phyloP scores from a whole-genome alignment of 2,797 vertebrate genomes.

The Eulemur rubriventer region DNA sequence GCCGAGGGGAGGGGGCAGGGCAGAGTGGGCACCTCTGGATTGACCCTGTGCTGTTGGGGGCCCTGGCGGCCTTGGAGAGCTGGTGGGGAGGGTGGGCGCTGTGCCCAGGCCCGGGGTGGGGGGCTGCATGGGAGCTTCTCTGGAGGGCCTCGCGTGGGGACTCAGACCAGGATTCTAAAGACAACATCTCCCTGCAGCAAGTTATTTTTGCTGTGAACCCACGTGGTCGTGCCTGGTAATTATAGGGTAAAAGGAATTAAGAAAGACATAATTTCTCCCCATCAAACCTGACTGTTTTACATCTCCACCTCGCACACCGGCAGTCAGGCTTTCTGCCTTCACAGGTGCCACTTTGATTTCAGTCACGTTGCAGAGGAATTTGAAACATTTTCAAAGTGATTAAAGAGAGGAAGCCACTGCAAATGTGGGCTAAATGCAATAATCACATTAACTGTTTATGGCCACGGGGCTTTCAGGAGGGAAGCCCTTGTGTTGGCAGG shows the following conservation, averaged over 20 bases:
- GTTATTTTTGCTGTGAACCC: conserved; percentile 74
- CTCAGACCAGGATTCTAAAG: neutral
- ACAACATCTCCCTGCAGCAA: neutral
- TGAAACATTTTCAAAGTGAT: conserved; percentile 73
- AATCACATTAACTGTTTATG: conserved; percentile 59
- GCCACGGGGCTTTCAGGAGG: neutral
- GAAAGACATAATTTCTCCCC: conserved; percentile 69
- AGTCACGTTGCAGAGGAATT: conserved; percentile 66
- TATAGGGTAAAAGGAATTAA: conserved; percentile 70
- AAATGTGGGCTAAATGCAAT: conserved; percentile 66
- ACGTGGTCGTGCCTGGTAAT: conserved; percentile 65
- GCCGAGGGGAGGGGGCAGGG: neutral
- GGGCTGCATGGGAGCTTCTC: neutral
- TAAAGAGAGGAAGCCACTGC: conserved; percentile 59
- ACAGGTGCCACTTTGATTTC: conserved; percentile 71
- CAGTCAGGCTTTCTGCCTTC: conserved; percentile 49
- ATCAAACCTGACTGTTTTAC: conserved; percentile 60
- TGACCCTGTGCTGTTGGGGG: no score
- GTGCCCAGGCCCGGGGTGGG: neutral
- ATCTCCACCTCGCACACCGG: conserved; percentile 53
- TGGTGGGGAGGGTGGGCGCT: neutral
- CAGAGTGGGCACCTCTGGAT: rapidly evolving
- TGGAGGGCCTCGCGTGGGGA: neutral
- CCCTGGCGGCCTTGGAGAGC: neutral
- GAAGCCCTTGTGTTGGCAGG: neutral